phyloP scores from a whole-genome alignment of 1,140 invertebrate genomes.

The Achatina immaculata region DNA sequence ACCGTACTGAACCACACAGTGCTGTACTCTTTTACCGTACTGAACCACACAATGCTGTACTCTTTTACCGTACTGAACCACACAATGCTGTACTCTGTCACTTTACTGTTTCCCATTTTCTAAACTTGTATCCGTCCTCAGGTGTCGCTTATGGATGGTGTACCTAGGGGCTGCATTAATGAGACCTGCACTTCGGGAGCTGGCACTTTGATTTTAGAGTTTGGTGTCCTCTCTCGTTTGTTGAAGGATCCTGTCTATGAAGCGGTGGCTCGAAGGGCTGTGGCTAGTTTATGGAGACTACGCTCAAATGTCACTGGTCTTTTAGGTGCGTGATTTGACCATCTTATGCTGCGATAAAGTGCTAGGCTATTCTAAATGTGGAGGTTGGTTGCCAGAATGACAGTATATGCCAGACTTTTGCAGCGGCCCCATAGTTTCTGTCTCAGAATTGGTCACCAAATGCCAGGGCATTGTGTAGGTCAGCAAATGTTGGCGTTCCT shows the following conservation, averaged over 20 bases:
- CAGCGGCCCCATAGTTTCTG: no score
- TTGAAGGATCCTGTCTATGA: slow-evolving; percentile 78
- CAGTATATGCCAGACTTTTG: no score
- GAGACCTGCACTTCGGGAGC: slow-evolving; percentile 80
- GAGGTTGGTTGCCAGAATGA: neutral
- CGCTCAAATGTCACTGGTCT: slow-evolving; percentile 77
- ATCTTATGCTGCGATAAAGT: neutral
- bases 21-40: no score
- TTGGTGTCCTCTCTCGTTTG: slow-evolving; percentile 78
- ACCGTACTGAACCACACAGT: no score
- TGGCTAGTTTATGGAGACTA: slow-evolving; percentile 75
- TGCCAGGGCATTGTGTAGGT: no score
- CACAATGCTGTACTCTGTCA: no score
- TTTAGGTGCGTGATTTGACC: slow-evolving; percentile 72
- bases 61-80: no score
- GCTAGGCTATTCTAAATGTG: neutral
- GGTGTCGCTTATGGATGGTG: slow-evolving; percentile 76
- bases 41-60: no score
- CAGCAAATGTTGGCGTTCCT: no score
- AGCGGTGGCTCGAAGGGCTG: slow-evolving; percentile 75
- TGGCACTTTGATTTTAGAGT: slow-evolving; percentile 78
- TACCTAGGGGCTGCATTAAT: slow-evolving; percentile 74
- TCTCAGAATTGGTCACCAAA: no score
- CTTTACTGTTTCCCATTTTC: no score
- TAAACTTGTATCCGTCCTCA: slow-evolving; percentile 44